Evolutionary conservation across 2,888 invertebrate species (phyloP), one percentile per base, ranked within the genome.

Genomic region (Spodoptera picta): DNA sequence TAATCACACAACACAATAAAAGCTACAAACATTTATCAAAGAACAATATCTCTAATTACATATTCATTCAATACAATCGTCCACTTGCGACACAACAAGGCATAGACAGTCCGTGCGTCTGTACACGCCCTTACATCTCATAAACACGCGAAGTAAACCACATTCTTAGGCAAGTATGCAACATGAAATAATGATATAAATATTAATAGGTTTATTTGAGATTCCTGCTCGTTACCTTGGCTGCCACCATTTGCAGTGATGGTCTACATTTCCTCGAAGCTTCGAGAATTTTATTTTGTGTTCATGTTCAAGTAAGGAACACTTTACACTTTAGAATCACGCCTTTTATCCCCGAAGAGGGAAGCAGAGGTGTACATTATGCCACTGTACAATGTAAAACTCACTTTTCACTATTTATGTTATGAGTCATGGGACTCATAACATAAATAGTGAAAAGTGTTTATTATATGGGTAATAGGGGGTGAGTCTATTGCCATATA

Each of bases 131-230:
- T 72, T 55, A 42, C 50, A 54, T 63, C 63, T 79, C 36, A 75
- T 79, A 68, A 58, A 55, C 52, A 59, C 51, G 50, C 55, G 53
- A 11, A 63, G 56, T 50, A 24, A 61, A 79, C 76, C 46, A 24
- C 76, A 76, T 76, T 76, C 76, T 60, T 76, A 54, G 23, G 44
- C 73, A 50, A 23, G 79, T 68, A 72, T 72, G 67, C 69, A 72
- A 57, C 24, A 46, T 59, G 60, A 72, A 72, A 64, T 78, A 68
- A 68, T 63, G 49, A 69, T 55, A 57, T 54, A 51, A 53, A 58
- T 46, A 59, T 46, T 44, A 67, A 61, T 72, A 42, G 6, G 49
- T 41, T 41, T 44, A 12, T 59, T 69, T 14, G 4, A 24, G 57
- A 58, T 44, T 6, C 14, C 36, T 49, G 0, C 50, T 50, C 56